Percentiles rank a stretch among this genome's conserved stretches.
phyloP scores from a whole-genome alignment of 1,140 invertebrate species.

The Archegozetes longisetosus region DNA sequence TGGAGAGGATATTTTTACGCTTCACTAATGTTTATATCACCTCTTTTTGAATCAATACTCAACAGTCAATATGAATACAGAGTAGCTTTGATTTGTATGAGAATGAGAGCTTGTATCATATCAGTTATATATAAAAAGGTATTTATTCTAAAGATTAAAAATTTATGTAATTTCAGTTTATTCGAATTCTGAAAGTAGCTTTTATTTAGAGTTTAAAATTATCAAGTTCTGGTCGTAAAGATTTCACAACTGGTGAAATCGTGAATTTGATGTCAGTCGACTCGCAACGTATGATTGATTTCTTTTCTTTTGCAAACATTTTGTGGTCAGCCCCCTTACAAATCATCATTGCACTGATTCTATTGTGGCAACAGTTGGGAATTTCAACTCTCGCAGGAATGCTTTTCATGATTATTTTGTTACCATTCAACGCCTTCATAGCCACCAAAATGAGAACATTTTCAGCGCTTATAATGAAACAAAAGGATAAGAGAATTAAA shows the following conservation, averaged over 20 bases:
- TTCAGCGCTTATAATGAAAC: slow-evolving; percentile 25
- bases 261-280: slow-evolving; percentile 21
- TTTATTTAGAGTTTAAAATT: slow-evolving; percentile 15
- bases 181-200: neutral
- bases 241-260: slow-evolving; percentile 20
- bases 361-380: slow-evolving; percentile 29
- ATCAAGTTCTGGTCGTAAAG: slow-evolving; percentile 14
- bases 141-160: neutral
- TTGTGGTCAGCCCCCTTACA: slow-evolving; percentile 24
- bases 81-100: slow-evolving; percentile 7
- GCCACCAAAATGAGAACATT: slow-evolving; percentile 54
- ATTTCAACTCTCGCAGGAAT: slow-evolving; percentile 27
- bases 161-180: neutral
- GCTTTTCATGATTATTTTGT: slow-evolving; percentile 42
- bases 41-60: slow-evolving; percentile 14
- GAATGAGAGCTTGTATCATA: slow-evolving; percentile 14
- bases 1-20: slow-evolving; percentile 14
- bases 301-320: slow-evolving; percentile 14
- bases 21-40: slow-evolving; percentile 9
- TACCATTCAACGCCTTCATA: slow-evolving; percentile 74
- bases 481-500: slow-evolving; percentile 33
- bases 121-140: slow-evolving; percentile 16
- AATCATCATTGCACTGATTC: slow-evolving; percentile 25
- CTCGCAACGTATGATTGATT: slow-evolving; percentile 8
- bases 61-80: slow-evolving; percentile 15